Base-by-base conservation (phyloP, 2,888 invertebrate species). In the Brenthis hecate region DNA sequence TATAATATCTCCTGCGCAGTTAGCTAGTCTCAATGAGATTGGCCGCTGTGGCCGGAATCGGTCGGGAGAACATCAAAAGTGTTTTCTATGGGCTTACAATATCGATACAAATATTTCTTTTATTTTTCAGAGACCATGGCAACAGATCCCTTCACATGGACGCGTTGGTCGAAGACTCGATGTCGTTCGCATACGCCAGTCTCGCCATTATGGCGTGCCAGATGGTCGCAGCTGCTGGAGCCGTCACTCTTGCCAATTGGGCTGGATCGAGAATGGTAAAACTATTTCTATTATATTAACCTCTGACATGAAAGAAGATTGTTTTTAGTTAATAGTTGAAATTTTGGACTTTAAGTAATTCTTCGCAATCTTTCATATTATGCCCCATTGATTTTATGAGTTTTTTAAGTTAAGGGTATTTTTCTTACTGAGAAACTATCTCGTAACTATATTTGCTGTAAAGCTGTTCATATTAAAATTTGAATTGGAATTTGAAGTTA, bases 181-280 rank as follows among this genome's bases (percentile, higher is more conserved):
- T 85, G 4, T 93, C 94, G 50, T 94, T 94, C 77, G 94, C 88
- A 1, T 74, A 84, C 1, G 93, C 93, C 36, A 94, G 93, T 73
- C 80, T 89, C 0, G 86, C 87, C 36, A 81, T 94, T 65, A 94
- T 94, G 74, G 80, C 82, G 4, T 71, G 89, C 16, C 94, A 94
- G 81, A 81, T 94, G 56, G 43, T 86, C n/a, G 82, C 91, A 2
- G 94, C 94, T 0, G 91, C 94, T 14, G 74, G 85, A 14, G 93
- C 94, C 51, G 94, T 95, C 36, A 88, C 93, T 28, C 82, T 94
- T 28, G 87, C 94, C 54, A 94, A 94, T 81, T 88, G 93, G 81
- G 91, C 94, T 1, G 94, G 94, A 0, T 86, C 89, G 13, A 86
- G 89, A 70, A 90, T 92, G 90, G 93, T 92, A 68, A 75, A 74